These are phyloP conservation scores for Dyspetes luteomarginatus DNA, from an alignment of 2,888 invertebrate genomes.

Conservation along the genomic window DNA sequence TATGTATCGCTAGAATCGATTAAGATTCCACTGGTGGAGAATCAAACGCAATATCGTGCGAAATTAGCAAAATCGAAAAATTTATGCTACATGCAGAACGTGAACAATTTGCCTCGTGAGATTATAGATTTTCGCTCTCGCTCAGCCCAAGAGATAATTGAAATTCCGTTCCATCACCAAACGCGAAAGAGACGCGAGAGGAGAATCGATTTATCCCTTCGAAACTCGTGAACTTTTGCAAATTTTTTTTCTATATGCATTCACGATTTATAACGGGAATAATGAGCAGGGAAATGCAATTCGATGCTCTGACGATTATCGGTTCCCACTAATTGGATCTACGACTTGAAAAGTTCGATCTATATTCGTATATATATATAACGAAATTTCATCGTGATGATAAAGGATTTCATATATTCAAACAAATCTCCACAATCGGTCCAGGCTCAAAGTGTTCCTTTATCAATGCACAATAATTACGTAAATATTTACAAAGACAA, in stretches of 20 bases:
- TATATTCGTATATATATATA: background rate
- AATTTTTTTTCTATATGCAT: constrained; percentile 20
- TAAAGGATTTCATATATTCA: background rate
- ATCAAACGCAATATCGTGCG: background rate
- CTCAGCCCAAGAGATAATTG: constrained; percentile 40
- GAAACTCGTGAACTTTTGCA: background rate
- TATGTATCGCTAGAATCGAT: background rate
- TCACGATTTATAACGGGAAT: constrained; percentile 9
- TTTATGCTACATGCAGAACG: constrained; percentile 18
- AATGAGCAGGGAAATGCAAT: background rate
- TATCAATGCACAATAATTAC: background rate
- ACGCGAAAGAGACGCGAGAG: constrained; percentile 6
- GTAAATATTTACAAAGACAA: no score
- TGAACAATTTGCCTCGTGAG: constrained; percentile 31
- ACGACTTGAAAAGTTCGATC: background rate
- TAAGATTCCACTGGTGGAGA: background rate
- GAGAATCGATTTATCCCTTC: background rate
- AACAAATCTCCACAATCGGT: background rate
- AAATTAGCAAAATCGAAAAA: constrained; percentile 30
- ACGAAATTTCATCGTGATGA: background rate
- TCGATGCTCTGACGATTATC: background rate
- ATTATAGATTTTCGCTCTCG: background rate
- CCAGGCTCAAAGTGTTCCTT: background rate
- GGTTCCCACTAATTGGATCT: constrained; percentile 15
- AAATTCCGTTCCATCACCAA: constrained; percentile 27